Evolutionary conservation across 2,888 invertebrate species (phyloP).

Genomic region (Polymixis flavicincta): DNA sequence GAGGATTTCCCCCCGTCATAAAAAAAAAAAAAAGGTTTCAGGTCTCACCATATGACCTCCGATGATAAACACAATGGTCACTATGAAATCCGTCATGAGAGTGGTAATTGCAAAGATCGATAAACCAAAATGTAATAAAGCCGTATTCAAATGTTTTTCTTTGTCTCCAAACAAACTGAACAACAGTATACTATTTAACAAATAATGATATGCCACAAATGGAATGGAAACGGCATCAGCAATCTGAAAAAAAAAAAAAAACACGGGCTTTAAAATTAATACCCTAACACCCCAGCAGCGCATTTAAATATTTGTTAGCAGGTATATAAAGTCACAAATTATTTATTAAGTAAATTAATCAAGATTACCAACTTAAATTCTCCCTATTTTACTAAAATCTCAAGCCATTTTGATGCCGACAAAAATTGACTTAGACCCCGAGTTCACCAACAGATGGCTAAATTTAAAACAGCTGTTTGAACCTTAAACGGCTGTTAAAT

Average conservation of each 20-base stretch:
- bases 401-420: too few species aligned
- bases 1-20: too few species aligned
- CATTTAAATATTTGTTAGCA: background rate
- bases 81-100: constrained; percentile 5
- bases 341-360: too few species aligned
- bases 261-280: background rate
- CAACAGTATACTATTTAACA: background rate
- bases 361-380: too few species aligned
- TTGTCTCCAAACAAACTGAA: background rate
- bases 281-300: background rate
- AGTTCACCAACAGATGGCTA: too few species aligned
- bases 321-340: too few species aligned
- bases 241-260: constrained; percentile 15
- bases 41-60: constrained; percentile 34
- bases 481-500: too few species aligned
- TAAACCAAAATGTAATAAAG: background rate
- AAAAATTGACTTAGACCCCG: too few species aligned
- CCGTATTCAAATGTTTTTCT: too few species aligned
- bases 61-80: constrained; percentile 25
- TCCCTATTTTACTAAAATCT: too few species aligned
- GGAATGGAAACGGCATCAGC: background rate
- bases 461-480: too few species aligned
- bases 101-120: background rate
- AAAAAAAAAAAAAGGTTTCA: too few species aligned
- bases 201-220: background rate